phyloP scores from a whole-genome alignment of 2,113 vertebrate genomes.

The Irena cyanogastra region DNA sequence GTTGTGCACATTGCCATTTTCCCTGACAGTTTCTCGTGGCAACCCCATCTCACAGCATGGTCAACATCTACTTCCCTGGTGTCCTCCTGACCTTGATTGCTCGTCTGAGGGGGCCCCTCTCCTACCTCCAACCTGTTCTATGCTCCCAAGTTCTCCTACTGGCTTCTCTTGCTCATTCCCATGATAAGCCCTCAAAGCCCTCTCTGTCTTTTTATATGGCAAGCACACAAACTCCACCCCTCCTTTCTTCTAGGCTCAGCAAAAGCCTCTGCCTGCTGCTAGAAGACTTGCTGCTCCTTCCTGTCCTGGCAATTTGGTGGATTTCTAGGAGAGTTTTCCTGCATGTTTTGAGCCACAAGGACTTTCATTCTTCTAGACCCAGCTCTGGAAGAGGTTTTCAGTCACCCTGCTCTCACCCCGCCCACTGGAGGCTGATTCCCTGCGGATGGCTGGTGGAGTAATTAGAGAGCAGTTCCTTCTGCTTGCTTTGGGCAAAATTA shows the following conservation, averaged over 20 bases:
- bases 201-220: not conserved
- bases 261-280: not conserved
- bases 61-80: not conserved
- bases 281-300: not conserved
- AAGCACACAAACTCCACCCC: not conserved
- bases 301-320: not conserved
- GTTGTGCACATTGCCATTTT: not conserved
- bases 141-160: not conserved
- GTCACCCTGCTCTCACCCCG: not conserved
- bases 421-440: not conserved
- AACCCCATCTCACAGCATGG: not conserved
- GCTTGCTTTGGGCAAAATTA: not conserved
- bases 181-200: not conserved
- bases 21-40: not conserved
- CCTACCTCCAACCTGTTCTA: not conserved
- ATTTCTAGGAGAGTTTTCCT: not conserved
- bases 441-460: not conserved
- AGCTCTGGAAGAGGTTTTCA: not conserved
- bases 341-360: not conserved
- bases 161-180: not conserved
- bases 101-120: not conserved
- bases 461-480: not conserved
- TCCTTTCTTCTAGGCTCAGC: not conserved
- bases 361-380: not conserved
- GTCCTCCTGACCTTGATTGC: not conserved